Base-by-base conservation (phyloP, 2,113 vertebrate genomes). In the Neogale vison region DNA sequence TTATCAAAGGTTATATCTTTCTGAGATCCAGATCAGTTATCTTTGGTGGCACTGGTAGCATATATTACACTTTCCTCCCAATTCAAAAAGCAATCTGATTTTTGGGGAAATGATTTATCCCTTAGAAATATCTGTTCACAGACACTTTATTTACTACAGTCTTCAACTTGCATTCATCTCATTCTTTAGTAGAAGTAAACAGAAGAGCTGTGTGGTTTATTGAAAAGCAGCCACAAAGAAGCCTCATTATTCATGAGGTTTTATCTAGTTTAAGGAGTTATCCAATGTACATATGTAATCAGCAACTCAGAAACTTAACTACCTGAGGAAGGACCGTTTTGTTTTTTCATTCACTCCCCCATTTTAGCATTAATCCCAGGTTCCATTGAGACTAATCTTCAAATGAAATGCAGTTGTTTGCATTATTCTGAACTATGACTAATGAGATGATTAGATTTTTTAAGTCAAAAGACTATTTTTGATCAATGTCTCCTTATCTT, bases 131-230 rank as follows among this genome's bases (percentile, higher is more conserved):
- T 59, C 23, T 94, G n/a, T 90, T 4, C 14, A 86, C 72, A 87
- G 74, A 47, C 29, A 89, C 65, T 86, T 93, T 31, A 71, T 91
- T 96, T 90, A 84, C 57, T 95, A 18, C 14, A 52, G 9, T 18
- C 74, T 97, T 89, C 61, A 67, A 36, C 52, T 86, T 90, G 67
- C 47, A 31, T 94, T 94, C 47, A 74, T 63, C 55, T 69, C 18
- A 45, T 92, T 93, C n/a, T 80, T 96, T 82, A 83, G 79, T 47
- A 89, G 93, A 96, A 96, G 34, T n/a, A 79, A 93, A 91, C 85
- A 88, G 24, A 61, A 67, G 59, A 45, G 36, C 45, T 82, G 4
- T 59, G 77, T 82, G 65, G 21, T 34, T 72, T 91, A 91, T n/a
- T 85, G 57, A 80, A 89, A 93, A 89, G 81, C 55, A 92, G 52